phyloP scores from a whole-genome alignment of 2,113 vertebrate genomes.

The Bubalus kerabau region DNA sequence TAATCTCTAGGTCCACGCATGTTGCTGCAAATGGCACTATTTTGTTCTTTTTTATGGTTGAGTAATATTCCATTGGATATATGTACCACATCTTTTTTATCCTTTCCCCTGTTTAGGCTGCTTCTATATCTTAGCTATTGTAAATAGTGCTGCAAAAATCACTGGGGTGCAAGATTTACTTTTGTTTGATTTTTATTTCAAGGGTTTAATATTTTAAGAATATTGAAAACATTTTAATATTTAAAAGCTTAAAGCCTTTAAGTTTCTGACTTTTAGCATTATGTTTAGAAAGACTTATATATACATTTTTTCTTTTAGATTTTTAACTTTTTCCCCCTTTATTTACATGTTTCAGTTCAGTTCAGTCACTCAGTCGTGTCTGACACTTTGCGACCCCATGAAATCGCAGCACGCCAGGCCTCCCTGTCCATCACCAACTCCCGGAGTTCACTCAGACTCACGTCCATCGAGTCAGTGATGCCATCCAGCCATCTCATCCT shows the following conservation, averaged over 20 bases:
- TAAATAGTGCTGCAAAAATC: neutral
- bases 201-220: constrained; percentile 3
- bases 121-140: neutral
- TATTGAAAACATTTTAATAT: neutral
- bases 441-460: no score
- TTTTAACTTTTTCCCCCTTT: neutral
- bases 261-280: neutral
- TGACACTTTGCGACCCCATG: no score
- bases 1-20: neutral
- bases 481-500: no score
- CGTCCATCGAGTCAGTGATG: no score
- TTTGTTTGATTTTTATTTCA: neutral
- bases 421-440: no score
- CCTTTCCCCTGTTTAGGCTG: neutral
- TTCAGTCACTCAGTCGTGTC: no score
- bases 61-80: neutral
- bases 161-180: neutral
- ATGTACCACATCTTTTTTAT: neutral
- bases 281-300: neutral
- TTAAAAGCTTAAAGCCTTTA: neutral
- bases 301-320: neutral
- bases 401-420: no score
- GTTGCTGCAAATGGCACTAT: neutral
- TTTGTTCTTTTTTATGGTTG: neutral
- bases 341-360: neutral